These are phyloP conservation scores for Neomonachus schauinslandi DNA, from an alignment of 2,113 vertebrate species.

Conservation along the genomic window DNA sequence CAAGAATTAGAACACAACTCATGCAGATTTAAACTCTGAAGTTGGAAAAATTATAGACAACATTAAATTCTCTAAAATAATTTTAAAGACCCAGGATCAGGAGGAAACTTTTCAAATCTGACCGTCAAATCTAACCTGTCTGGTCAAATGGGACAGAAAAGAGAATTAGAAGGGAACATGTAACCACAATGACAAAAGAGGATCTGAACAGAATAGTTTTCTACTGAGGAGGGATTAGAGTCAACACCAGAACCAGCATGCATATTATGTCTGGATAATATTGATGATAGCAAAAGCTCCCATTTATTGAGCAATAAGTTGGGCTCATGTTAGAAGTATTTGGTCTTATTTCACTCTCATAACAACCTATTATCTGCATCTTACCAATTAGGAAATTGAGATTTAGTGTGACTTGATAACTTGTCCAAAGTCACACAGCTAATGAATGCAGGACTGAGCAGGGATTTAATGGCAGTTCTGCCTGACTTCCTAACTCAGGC, in stretches of 20 bases:
- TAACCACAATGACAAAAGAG: not conserved
- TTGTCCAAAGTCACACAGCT: not conserved
- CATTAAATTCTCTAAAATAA: constrained; percentile 42
- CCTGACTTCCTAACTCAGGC: not conserved
- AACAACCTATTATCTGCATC: not conserved
- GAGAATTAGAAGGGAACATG: not conserved
- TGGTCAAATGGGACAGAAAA: not conserved
- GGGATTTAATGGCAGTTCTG: not conserved
- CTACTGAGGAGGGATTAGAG: not conserved
- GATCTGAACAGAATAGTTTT: not conserved
- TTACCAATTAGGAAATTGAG: not conserved
- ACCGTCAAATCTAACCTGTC: not conserved
- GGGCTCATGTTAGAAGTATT: not conserved
- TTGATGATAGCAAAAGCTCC: not conserved
- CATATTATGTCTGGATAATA: not conserved
- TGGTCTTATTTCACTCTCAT: not conserved
- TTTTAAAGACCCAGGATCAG: not conserved
- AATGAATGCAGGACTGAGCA: not conserved
- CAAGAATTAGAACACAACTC: not conserved
- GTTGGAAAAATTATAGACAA: not conserved
- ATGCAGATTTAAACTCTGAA: not conserved
- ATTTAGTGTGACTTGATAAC: not conserved
- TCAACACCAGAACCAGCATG: not conserved
- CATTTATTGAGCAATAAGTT: not conserved
- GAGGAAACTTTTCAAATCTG: not conserved